Percentiles rank a stretch among this genome's conserved stretches.
phyloP scores from a whole-genome alignment of 1,140 invertebrate genomes.

The Piezodorus guildinii region DNA sequence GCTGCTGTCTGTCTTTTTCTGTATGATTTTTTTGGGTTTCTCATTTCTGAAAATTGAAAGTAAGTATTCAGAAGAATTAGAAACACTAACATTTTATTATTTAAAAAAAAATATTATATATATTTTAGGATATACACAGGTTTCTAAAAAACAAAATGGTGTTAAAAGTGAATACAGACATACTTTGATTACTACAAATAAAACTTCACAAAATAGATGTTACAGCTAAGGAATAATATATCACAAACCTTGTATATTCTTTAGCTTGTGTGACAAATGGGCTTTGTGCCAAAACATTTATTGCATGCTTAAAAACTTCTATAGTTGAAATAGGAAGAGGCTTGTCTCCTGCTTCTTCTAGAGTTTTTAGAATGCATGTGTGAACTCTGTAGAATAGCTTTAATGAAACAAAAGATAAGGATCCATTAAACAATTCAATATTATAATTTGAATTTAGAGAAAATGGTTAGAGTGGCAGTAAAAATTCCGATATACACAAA shows the following conservation, averaged over 20 bases:
- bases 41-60: not conserved
- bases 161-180: too few species aligned
- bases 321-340: conserved; percentile 34
- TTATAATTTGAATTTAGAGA: conserved; percentile 14
- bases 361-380: conserved; percentile 70
- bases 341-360: conserved; percentile 54
- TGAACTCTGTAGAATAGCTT: conserved; percentile 61
- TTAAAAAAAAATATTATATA: too few species aligned
- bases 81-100: too few species aligned
- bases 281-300: conserved; percentile 22
- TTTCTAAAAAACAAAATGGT: too few species aligned
- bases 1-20: not conserved
- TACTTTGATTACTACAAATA: not conserved
- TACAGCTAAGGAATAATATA: not conserved
- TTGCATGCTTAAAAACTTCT: conserved; percentile 19
- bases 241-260: not conserved
- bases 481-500: too few species aligned
- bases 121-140: too few species aligned
- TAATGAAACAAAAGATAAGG: not conserved
- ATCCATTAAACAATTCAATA: not conserved
- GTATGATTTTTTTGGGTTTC: conserved; percentile 1
- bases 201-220: not conserved
- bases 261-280: conserved; percentile 24
- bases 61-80: too few species aligned
- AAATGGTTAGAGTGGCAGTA: too few species aligned